Conservation (phyloP, 2,113 vertebrate species). For the Kobus ellipsiprymnus region DNA sequence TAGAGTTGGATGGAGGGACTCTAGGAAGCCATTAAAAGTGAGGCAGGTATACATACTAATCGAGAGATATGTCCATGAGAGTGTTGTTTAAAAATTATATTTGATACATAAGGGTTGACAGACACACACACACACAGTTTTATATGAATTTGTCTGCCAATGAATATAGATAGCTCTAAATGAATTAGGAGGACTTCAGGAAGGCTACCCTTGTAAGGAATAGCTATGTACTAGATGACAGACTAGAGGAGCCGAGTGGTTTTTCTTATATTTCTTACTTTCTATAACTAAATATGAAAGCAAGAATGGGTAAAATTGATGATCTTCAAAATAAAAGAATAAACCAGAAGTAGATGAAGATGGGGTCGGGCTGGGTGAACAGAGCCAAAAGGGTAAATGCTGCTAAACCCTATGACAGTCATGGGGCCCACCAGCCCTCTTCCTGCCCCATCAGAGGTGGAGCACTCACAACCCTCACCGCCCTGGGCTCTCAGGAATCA, state of each 20-base stretch:
- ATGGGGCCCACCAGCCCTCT: fast-evolving
- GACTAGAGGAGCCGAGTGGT: background rate
- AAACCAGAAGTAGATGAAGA: background rate
- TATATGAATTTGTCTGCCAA: background rate
- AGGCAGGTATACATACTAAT: background rate
- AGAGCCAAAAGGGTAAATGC: background rate
- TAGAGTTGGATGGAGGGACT: background rate
- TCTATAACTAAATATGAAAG: background rate
- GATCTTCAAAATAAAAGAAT: background rate
- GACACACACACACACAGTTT: background rate
- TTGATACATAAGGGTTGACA: background rate
- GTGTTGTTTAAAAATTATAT: background rate
- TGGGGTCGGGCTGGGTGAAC: background rate
- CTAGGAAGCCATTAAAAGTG: background rate
- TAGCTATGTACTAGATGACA: background rate
- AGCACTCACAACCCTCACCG: fast-evolving
- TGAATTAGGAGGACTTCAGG: background rate
- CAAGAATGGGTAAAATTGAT: background rate
- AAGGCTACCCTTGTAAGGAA: background rate
- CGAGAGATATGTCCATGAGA: background rate
- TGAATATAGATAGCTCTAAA: background rate
- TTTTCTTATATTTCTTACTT: background rate
- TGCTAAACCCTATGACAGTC: fast-evolving
- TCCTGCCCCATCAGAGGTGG: background rate
- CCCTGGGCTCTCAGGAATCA: background rate